Evolutionary conservation across 2,113 vertebrate species (phyloP), one percentile per base, ranked within the genome.

Genomic region (Pelmatolapia mariae): DNA sequence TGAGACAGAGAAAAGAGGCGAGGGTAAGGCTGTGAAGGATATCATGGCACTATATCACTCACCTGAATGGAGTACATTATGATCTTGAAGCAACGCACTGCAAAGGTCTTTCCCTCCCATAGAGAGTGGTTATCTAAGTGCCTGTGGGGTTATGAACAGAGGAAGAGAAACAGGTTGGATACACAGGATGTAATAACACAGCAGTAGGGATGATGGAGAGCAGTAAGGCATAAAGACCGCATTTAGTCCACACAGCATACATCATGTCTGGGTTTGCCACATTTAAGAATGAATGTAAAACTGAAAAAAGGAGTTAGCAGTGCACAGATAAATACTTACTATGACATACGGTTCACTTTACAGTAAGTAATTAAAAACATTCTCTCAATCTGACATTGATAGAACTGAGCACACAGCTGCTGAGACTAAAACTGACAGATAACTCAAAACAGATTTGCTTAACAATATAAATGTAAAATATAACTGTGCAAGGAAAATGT

Each of bases 1-100:
- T 59, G 26, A 33, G n/a, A 36, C 15, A 52, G 13, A 90, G 19
- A 50, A 22, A 43, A 29, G 22, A 24, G 18, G 4, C 9, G 1
- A 24, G 26, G 73, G 26, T 19, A 22, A 29, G 10, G 59, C n/a
- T 50, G 7, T 11, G 19, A 19, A 36, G 45, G 12, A 82, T 45
- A 43, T 81, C 19, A 6, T 12, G 13, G 36, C 11, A 13, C 13
- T 15, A 18, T 24, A 33, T 71, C 16, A 47, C 91, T 85, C 94
- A 99, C 98, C 98, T 99, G 98, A 92, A 99, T 99, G 0, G 98
- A 99, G 92, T 98, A 99, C 98, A 99, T 99, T 96, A 99, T 98
- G 97, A 99, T 99, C 96, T 99, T 98, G 95, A 99, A 99, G 96
- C 98, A 99, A 80, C 97, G 97, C 57, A 98, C 97, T 5, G 98